Base-by-base conservation (phyloP, 1,140 invertebrate species). In the Conopomorpha cramerella region DNA sequence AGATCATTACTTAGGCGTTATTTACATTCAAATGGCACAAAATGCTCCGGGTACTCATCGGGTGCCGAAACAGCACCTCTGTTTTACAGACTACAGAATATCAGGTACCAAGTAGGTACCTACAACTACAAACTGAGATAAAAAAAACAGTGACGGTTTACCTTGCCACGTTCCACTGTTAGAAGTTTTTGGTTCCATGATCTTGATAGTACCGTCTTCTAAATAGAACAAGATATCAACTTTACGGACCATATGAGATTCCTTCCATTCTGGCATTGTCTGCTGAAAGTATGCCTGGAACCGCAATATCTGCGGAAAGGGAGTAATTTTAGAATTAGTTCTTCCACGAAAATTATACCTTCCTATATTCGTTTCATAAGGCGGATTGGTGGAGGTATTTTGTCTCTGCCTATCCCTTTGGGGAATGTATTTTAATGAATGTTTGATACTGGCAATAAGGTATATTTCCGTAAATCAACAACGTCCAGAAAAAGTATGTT, bases 201-300 rank as follows among this genome's bases (percentile, higher is more conserved):
- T 86, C 76, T 93, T 89, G 45, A 97, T 90, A 1, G 93, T 95
- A 35, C 92, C 92, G 79, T 97, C 94, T 74, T 96, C 93, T 8
- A 96, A 73, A 55, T 89, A 96, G 55, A 92, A 96, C 42, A 85
- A 90, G 34, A 97, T 91, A 38, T 87, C 87, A 0, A 94, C 91
- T 46, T 86, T 85, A 14, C 92, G 82, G 33, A 95, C 76, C 50
- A 89, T 79, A 55, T 83, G 88, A 10, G 82, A 78, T 3, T 86
- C 82, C 29, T 81, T 82, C 39, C 86, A 82, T 61, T 93, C 91
- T 36, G 88, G 82, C 1, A 92, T 76, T 0, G 85, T 86, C 77
- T 95, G 88, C 83, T 93, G 87, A 56, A 92, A 96, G 67, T 86
- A 95, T 1, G 84, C 92, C 76, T 89, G 84, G 58, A 95, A 96